Base-by-base conservation (phyloP, 2,113 vertebrate species). In the Pseudorhombus dupliciocellatus region DNA sequence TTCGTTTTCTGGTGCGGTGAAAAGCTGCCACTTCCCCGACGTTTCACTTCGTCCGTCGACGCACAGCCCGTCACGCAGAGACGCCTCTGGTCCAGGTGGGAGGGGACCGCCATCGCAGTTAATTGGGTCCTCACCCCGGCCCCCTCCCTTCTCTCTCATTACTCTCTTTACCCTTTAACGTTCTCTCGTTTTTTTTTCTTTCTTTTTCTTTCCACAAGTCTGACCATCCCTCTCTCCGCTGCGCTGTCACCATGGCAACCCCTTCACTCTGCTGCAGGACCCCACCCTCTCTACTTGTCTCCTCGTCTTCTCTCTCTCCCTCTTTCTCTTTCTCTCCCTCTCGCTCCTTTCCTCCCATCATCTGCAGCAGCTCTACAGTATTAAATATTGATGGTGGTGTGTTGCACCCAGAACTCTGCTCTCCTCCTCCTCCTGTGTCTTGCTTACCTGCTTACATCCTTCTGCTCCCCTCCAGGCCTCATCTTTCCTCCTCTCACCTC, bases 161-260 rank as follows among this genome's bases (percentile, higher is more conserved):
- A 68, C 56, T 79, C 58, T 26, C 76, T 59, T 70, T 72, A 72
- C 69, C 81, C 69, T 83, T 83, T 74, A 76, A 54, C 60, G 14
- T 81, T 84, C 80, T 79, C 86, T 84, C 31, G 57, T 60, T 87
- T 88, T 88, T 37, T 37, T 37, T 37, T 37, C 5, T 37, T 46
- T 88, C 53, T 84, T 84, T 87, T 84, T 88, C 80, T 87, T 87
- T 88, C 77, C 75, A 73, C 75, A 61, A 89, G 85, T 91, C 84
- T 91, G 91, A 90, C 91, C 90, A 87, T 91, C 86, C 88, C 85
- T 88, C 78, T 89, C 82, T 88, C 72, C 18, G 71, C 87, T 85
- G 86, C 84, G 53, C 91, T 83, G 90, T 94, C 90, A 87, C 91
- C 91, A 93, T 93, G 86, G 92, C 88, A 94, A 93, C 92, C 88